Evolutionary conservation across 1,140 invertebrate genomes (phyloP).

Genomic region (Temnothorax nylanderi): DNA sequence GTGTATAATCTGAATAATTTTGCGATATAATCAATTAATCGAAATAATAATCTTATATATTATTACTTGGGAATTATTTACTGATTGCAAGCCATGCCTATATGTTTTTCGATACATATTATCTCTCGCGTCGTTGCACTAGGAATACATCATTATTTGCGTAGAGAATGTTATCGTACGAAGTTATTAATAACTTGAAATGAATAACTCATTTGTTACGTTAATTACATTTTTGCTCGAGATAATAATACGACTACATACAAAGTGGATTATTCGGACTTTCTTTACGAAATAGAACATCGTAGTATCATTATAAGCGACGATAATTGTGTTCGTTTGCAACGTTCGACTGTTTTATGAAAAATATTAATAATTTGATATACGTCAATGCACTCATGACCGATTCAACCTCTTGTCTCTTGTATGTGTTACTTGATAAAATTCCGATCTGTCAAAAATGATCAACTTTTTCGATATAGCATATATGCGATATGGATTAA

Average conservation of each 20-base stretch:
- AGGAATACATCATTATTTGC: slow-evolving; percentile 26
- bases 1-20: not conserved
- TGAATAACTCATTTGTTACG: not conserved
- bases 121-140: not conserved
- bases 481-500: not conserved
- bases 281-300: not conserved
- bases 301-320: not conserved
- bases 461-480: not conserved
- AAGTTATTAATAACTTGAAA: slow-evolving; percentile 61
- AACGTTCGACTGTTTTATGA: not conserved
- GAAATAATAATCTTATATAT: not conserved
- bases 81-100: not conserved
- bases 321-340: not conserved
- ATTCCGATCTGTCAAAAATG: not conserved
- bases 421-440: slow-evolving; percentile 5
- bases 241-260: slow-evolving; percentile 3
- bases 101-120: not conserved
- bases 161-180: slow-evolving; percentile 48
- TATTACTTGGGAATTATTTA: not conserved
- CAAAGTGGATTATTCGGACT: not conserved
- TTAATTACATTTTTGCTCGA: not conserved
- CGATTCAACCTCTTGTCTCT: not conserved
- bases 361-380: not conserved
- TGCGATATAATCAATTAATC: not conserved
- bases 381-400: slow-evolving; percentile 9